phyloP scores from a whole-genome alignment of 2,888 invertebrate genomes.

The Himalopsyche tibetana region DNA sequence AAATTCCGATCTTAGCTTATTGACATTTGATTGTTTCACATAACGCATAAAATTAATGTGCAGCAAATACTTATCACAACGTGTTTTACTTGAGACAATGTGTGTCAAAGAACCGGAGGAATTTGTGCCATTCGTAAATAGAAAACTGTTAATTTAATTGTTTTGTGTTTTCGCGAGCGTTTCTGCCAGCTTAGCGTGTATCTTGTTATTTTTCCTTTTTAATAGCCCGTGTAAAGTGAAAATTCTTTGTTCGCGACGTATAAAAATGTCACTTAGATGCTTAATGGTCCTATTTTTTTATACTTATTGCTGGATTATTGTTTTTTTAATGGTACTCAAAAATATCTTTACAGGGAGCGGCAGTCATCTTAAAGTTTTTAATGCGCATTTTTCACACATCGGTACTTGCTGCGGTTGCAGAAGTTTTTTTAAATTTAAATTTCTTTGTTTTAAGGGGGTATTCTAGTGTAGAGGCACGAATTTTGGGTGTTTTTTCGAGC shows the following conservation, averaged over 20 bases:
- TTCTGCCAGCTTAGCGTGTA: not conserved
- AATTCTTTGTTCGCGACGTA: slow-evolving; percentile 25
- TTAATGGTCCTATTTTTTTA: slow-evolving; percentile 12
- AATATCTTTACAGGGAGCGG: not conserved
- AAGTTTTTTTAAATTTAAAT: too few relatives aligned
- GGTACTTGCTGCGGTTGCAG: too few relatives aligned
- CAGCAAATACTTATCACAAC: too few relatives aligned
- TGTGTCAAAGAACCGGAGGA: slow-evolving; percentile 22
- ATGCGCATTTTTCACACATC: too few relatives aligned
- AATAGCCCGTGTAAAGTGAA: not conserved
- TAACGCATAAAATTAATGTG: too few relatives aligned
- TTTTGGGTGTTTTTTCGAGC: too few relatives aligned
- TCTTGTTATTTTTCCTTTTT: slow-evolving; percentile 10
- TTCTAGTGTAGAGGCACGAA: too few relatives aligned
- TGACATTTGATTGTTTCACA: too few relatives aligned
- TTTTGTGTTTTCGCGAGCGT: slow-evolving; percentile 32
- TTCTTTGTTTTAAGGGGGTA: too few relatives aligned
- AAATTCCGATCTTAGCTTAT: too few relatives aligned
- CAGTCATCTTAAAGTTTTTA: not conserved
- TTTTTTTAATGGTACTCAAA: slow-evolving; percentile 12
- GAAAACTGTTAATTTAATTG: slow-evolving; percentile 28
- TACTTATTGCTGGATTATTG: not conserved
- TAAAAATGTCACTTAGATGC: slow-evolving; percentile 10
- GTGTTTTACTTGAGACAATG: not conserved
- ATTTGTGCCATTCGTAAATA: slow-evolving; percentile 27